phyloP scores from a whole-genome alignment of 2,797 vertebrate species.

The Margarornis squamiger region DNA sequence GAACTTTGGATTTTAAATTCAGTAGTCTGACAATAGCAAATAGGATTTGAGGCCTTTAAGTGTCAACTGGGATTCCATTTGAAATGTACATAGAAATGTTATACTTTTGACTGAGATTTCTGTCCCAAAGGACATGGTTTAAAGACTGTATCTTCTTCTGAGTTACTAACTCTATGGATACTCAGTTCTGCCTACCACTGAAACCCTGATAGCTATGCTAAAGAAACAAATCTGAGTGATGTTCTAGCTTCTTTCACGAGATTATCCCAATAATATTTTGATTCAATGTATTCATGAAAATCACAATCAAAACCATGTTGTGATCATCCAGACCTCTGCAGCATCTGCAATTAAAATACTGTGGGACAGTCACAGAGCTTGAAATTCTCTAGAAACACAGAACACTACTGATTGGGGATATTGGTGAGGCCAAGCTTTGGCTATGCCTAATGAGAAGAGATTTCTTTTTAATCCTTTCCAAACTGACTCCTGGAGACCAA shows the following conservation, averaged over 20 bases:
- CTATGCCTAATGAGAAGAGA: background rate
- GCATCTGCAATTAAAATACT: background rate
- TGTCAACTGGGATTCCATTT: background rate
- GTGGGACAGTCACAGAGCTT: background rate
- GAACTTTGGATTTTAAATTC: background rate
- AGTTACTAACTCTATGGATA: background rate
- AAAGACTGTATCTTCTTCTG: background rate
- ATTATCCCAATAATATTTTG: background rate
- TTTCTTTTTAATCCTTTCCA: background rate
- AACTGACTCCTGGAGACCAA: background rate
- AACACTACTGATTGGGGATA: accelerated
- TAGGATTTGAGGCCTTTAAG: background rate
- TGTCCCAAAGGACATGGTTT: background rate
- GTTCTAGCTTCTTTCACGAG: background rate
- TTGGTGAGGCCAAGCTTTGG: background rate
- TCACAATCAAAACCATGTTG: background rate
- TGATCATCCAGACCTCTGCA: background rate
- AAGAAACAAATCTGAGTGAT: background rate
- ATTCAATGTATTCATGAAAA: background rate
- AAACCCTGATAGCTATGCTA: background rate
- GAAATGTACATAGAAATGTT: background rate
- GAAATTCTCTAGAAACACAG: background rate
- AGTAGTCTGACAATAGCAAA: background rate
- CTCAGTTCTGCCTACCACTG: background rate
- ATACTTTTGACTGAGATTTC: background rate